Evolutionary conservation across 2,888 invertebrate genomes (phyloP).

Genomic region (Apamea anceps): DNA sequence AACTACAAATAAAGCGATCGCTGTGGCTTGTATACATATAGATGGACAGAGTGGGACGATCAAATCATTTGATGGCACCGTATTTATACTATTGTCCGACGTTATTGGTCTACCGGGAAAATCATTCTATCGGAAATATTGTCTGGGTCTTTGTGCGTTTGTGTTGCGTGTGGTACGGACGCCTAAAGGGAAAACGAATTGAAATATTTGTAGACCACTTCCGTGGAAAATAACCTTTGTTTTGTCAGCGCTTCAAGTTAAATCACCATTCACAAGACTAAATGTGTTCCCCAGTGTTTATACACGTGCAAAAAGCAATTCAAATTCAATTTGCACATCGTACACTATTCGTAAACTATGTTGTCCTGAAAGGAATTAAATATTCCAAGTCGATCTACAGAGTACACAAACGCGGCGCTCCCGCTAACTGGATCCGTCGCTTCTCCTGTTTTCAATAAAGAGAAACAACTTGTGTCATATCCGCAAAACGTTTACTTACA

Average conservation of each 20-base stretch:
- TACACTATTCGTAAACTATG: conserved; percentile 53
- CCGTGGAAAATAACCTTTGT: conserved; percentile 31
- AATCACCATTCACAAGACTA: conserved; percentile 33
- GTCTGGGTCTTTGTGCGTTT: conserved; percentile 29
- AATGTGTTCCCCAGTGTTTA: conserved; percentile 28
- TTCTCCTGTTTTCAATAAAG: conserved; percentile 84
- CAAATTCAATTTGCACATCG: conserved; percentile 56
- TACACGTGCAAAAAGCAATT: conserved; percentile 52
- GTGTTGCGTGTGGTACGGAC: conserved; percentile 13
- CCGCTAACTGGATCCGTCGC: conserved; percentile 66
- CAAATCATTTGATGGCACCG: conserved; percentile 47
- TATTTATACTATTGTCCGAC: conserved; percentile 41
- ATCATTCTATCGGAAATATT: conserved; percentile 33
- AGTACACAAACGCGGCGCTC: conserved; percentile 63
- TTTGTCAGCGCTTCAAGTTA: conserved; percentile 22
- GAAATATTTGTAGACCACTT: conserved; percentile 31
- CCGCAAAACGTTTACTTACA: conserved; percentile 85
- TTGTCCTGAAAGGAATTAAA: conserved; percentile 62
- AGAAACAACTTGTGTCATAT: conserved; percentile 82
- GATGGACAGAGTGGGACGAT: conserved; percentile 22
- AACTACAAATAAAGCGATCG: conserved; percentile 13
- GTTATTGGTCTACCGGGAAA: conserved; percentile 39
- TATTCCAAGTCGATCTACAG: conserved; percentile 64
- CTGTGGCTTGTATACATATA: conserved; percentile 4
- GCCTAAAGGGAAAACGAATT: conserved; percentile 43